Base-by-base conservation (phyloP, 37 sponge, comb jelly and placozoan genomes). In the Cladorhizidae sp. region DNA sequence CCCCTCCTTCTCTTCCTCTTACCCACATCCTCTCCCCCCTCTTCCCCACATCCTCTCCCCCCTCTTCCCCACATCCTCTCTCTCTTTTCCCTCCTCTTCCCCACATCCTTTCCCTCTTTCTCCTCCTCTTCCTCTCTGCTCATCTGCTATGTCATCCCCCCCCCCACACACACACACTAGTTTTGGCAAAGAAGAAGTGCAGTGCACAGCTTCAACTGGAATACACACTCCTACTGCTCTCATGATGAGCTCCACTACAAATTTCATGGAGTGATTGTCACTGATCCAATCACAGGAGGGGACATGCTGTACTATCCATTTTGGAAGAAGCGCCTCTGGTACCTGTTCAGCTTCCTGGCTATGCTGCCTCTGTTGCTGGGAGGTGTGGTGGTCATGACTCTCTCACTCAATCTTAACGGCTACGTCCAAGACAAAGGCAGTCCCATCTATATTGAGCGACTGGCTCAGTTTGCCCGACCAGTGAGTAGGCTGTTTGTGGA, bases 381-480 rank as follows among this genome's bases (percentile, higher is more conserved):
- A 23, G 92, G 88, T 31, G 84, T 91, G 55, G 54, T 29, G n/a
- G 80, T 64, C 74, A 91, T 91, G 92, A 87, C 76, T 31, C 70
- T 91, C 21, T 91, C 92, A 23, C 84, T 91, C 54, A 91, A 91
- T 38, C 79, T 91, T 29, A 91, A 91, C 54, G 88, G 88, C 49
- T 91, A 91, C 38, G 84, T 91, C 51, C 82, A 71, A 40, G 50
- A 83, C 57, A 78, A 62, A n/a, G 58, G 62, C 18, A 91, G 92
- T 57, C 92, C 88, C n/a, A 87, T 91, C 51, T 87, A 87, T 64
- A 76, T 91, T 1, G 76, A 35, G 29, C 38, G 33, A 5, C 59
- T 91, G 32, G 92, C 92, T 3, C 25, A 63, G 59, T 91, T 64
- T 73, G 83, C 92, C 18, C 36, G 80, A 55, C 92, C 92, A 58